Evolutionary conservation across 2,113 vertebrate species (phyloP).

Genomic region (Nibea coibor): DNA sequence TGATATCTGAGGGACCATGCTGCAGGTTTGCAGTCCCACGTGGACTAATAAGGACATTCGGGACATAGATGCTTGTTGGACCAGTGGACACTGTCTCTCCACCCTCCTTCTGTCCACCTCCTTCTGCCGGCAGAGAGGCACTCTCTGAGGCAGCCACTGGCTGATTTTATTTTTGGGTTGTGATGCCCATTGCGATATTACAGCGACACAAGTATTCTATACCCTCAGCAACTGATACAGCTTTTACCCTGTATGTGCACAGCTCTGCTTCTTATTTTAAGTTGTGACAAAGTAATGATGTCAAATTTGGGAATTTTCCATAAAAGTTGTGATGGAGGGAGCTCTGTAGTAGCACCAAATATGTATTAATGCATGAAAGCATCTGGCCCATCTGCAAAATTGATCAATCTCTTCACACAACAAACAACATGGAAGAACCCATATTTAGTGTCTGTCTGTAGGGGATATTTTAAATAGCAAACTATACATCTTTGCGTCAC

Average conservation of each 20-base stretch:
- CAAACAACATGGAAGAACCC: background rate
- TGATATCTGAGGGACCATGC: slow-evolving; percentile 77
- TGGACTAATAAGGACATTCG: slow-evolving; percentile 87
- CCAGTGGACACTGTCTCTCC: slow-evolving; percentile 63
- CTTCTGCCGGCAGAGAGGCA: slow-evolving; percentile 44
- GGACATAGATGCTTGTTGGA: slow-evolving; percentile 72
- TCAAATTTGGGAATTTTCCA: slow-evolving; percentile 36
- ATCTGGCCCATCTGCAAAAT: background rate
- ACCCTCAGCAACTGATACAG: slow-evolving; percentile 53
- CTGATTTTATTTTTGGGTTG: slow-evolving; percentile 78
- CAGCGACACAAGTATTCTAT: slow-evolving; percentile 52
- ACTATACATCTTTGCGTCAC: background rate
- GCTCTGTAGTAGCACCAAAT: background rate
- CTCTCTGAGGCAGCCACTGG: background rate
- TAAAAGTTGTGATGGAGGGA: background rate
- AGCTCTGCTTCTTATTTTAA: slow-evolving; percentile 34
- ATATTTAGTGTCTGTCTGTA: background rate
- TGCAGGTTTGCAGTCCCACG: slow-evolving; percentile 69
- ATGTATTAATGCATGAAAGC: background rate
- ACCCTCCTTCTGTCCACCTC: slow-evolving; percentile 54
- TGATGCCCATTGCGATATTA: slow-evolving; percentile 65
- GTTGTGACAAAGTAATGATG: background rate
- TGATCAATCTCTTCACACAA: slow-evolving; percentile 27
- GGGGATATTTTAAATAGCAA: background rate
- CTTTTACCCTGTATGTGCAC: slow-evolving; percentile 66